phyloP scores from a whole-genome alignment of 2,888 invertebrate species.

The Acleris laterana region DNA sequence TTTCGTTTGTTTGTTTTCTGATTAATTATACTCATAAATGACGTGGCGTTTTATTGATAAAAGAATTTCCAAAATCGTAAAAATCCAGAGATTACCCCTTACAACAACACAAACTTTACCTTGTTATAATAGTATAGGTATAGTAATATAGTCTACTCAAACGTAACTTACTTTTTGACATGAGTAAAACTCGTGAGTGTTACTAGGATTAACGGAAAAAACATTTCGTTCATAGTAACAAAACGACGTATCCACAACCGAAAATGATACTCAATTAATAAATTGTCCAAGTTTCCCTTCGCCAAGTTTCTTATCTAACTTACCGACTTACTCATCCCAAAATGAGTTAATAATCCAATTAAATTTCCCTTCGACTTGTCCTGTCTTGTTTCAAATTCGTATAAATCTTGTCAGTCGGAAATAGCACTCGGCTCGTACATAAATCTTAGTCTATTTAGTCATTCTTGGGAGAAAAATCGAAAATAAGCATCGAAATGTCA shows the following conservation, averaged over 20 bases:
- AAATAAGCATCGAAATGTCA: slow-evolving; percentile 73
- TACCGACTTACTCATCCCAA: slow-evolving; percentile 56
- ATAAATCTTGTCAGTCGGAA: slow-evolving; percentile 83
- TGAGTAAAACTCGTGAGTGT: too few relatives aligned
- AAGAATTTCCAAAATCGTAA: too few relatives aligned
- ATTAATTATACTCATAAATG: too few relatives aligned
- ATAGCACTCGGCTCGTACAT: slow-evolving; percentile 80
- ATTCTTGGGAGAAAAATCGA: slow-evolving; percentile 79
- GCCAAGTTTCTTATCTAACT: slow-evolving; percentile 54
- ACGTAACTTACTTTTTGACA: too few relatives aligned
- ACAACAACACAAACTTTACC: too few relatives aligned
- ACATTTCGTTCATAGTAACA: too few relatives aligned
- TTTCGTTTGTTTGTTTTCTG: too few relatives aligned
- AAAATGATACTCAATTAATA: slow-evolving; percentile 6
- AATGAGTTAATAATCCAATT: slow-evolving; percentile 81
- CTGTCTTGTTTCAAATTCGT: slow-evolving; percentile 78
- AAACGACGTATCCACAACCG: background rate
- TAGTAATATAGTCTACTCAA: too few relatives aligned
- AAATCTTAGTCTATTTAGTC: slow-evolving; percentile 82
- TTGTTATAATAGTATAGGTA: too few relatives aligned
- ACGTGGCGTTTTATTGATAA: too few relatives aligned
- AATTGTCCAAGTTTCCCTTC: slow-evolving; percentile 13
- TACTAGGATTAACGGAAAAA: too few relatives aligned
- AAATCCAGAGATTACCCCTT: too few relatives aligned
- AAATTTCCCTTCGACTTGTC: slow-evolving; percentile 77